Conservation (phyloP, 2,113 vertebrate species). For the Albula goreensis region DNA sequence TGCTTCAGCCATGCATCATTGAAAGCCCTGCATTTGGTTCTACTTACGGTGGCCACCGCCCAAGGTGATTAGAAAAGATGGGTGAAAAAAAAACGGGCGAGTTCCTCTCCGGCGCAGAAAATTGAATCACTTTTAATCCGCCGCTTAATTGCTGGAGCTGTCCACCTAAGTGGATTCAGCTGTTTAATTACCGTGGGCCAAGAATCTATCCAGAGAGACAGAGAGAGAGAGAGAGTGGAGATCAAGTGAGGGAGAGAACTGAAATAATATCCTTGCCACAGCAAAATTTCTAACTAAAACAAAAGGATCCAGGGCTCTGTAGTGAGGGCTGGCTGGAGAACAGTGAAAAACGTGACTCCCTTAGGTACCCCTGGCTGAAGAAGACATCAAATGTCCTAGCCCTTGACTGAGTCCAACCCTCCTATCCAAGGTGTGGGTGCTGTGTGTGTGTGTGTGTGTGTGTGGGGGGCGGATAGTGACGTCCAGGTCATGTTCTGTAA, state of each 20-base stretch:
- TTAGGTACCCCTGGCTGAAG: background rate
- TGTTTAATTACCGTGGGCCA: slow-evolving; percentile 55
- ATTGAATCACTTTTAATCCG: slow-evolving; percentile 73
- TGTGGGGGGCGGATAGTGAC: too few relatives aligned
- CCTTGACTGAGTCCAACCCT: background rate
- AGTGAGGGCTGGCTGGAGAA: slow-evolving; percentile 52
- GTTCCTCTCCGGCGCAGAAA: slow-evolving; percentile 69
- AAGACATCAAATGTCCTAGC: slow-evolving; percentile 23
- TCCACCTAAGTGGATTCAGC: slow-evolving; percentile 66
- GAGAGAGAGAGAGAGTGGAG: slow-evolving; percentile 2
- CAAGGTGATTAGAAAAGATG: slow-evolving; percentile 64
- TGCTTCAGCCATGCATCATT: background rate
- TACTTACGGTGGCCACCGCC: slow-evolving; percentile 52
- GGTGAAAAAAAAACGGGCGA: slow-evolving; percentile 56
- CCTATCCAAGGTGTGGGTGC: too few relatives aligned
- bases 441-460: too few relatives aligned
- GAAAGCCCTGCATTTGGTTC: slow-evolving; percentile 41
- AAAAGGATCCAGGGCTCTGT: slow-evolving; percentile 43
- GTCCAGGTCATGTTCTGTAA: too few relatives aligned
- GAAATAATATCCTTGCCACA: slow-evolving; percentile 17
- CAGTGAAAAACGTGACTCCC: slow-evolving; percentile 31
- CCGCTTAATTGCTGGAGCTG: slow-evolving; percentile 70
- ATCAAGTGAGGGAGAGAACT: background rate
- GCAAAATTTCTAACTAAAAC: background rate
- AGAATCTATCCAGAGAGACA: slow-evolving; percentile 14